A percentile compares a stretch with the other conserved stretches of the same genome.
Conservation (phyloP, 2,797 vertebrate species). For the Gallirallus australis region DNA sequence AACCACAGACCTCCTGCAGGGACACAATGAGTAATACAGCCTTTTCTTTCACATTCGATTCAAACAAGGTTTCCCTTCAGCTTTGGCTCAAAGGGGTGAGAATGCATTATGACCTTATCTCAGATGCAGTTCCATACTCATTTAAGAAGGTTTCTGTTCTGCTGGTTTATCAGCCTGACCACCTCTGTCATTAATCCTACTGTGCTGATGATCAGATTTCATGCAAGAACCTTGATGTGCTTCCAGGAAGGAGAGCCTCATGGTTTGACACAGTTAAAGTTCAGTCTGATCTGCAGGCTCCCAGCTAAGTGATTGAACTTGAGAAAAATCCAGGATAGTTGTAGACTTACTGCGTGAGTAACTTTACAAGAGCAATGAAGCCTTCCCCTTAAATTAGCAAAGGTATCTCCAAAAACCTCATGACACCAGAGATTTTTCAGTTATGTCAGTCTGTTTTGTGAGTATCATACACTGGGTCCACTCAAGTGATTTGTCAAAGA, state of each 20-base stretch:
- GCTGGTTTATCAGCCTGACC: constrained; percentile 35
- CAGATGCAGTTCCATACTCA: not conserved
- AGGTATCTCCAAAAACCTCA: not conserved
- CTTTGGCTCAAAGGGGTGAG: not conserved
- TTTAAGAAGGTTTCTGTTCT: constrained; percentile 34
- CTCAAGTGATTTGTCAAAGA: not conserved
- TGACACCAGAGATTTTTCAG: not conserved
- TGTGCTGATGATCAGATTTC: constrained; percentile 53
- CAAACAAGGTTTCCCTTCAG: not conserved
- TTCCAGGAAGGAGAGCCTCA: constrained; percentile 16
- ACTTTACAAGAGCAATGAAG: not conserved
- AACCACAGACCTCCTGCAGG: not conserved
- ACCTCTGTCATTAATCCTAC: constrained; percentile 39
- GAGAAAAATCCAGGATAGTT: not conserved
- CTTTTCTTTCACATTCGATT: not conserved
- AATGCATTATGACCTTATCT: not conserved
- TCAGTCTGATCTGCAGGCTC: not conserved
- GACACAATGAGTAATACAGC: not conserved
- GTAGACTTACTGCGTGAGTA: not conserved
- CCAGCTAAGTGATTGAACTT: not conserved
- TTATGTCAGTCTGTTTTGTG: not conserved
- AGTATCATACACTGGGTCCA: not conserved
- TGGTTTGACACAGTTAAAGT: constrained; percentile 22
- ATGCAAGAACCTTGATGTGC: constrained; percentile 43
- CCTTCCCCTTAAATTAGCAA: not conserved